Conservation (phyloP, 2,113 vertebrate species). For the Sylvilagus bachmani region DNA sequence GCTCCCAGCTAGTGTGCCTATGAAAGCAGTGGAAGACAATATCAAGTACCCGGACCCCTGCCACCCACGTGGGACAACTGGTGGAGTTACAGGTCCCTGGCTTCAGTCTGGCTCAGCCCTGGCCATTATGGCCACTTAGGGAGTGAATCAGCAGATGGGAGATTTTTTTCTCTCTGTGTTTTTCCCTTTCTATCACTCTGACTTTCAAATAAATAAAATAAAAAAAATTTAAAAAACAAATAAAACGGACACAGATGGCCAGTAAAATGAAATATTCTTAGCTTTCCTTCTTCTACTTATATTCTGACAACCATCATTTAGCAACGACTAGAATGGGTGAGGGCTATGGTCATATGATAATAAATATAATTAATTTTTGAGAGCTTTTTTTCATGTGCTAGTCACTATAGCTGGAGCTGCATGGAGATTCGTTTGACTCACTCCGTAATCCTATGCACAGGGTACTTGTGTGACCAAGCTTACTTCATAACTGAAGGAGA, state of each 20-base stretch:
- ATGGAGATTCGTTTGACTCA: not conserved
- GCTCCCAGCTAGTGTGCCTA: no score
- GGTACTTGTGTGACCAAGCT: not conserved
- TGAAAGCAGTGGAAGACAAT: no score
- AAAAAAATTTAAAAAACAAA: no score
- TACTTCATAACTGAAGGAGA: not conserved
- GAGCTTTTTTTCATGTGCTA: not conserved
- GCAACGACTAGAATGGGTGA: constrained; percentile 4
- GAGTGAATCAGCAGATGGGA: no score
- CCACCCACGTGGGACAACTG: no score
- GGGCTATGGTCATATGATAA: not conserved
- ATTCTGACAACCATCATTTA: not conserved
- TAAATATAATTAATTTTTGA: not conserved
- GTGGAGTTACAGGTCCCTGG: no score
- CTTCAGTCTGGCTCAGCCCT: no score
- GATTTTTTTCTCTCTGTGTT: no score
- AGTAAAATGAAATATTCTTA: not conserved
- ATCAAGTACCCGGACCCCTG: no score
- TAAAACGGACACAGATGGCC: not conserved
- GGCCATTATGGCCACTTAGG: no score
- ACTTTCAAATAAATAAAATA: no score
- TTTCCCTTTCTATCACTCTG: no score
- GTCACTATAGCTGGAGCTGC: not conserved
- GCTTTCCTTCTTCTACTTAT: not conserved
- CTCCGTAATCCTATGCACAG: not conserved